phyloP scores from a whole-genome alignment of 2,113 vertebrate species.

The Protobothrops flavoviridis region DNA sequence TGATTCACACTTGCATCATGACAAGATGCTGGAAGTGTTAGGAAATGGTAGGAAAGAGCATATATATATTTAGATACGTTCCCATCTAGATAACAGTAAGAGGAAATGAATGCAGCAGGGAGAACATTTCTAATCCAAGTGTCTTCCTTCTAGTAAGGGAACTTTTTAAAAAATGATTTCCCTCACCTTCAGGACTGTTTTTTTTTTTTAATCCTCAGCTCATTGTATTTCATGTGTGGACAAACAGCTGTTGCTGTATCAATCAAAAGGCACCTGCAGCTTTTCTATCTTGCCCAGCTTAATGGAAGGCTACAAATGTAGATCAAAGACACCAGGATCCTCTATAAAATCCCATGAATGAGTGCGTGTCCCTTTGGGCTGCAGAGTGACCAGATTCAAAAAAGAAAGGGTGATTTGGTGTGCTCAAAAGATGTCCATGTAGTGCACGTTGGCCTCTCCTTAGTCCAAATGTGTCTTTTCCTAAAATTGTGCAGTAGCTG shows the following conservation, averaged over 20 bases:
- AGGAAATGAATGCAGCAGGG: neutral
- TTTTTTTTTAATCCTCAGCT: neutral
- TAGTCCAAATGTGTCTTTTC: neutral
- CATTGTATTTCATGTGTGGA: too few species aligned
- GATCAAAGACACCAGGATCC: neutral
- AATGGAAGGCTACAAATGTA: neutral
- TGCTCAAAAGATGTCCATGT: neutral
- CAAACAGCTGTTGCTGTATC: neutral
- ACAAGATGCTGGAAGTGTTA: neutral
- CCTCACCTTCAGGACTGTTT: neutral
- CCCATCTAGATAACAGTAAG: neutral
- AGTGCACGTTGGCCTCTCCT: neutral
- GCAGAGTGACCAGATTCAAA: neutral
- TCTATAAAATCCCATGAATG: neutral
- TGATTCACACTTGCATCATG: neutral
- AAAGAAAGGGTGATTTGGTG: neutral
- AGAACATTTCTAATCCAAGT: neutral
- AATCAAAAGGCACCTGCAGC: neutral
- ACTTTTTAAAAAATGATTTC: neutral
- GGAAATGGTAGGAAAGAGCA: neutral
- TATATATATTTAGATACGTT: neutral
- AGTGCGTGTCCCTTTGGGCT: neutral
- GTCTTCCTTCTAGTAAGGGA: neutral
- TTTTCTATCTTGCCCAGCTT: neutral
- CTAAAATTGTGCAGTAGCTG: neutral